Conservation (phyloP, 2,797 vertebrate species). For the Arnoldichthys spilopterus region DNA sequence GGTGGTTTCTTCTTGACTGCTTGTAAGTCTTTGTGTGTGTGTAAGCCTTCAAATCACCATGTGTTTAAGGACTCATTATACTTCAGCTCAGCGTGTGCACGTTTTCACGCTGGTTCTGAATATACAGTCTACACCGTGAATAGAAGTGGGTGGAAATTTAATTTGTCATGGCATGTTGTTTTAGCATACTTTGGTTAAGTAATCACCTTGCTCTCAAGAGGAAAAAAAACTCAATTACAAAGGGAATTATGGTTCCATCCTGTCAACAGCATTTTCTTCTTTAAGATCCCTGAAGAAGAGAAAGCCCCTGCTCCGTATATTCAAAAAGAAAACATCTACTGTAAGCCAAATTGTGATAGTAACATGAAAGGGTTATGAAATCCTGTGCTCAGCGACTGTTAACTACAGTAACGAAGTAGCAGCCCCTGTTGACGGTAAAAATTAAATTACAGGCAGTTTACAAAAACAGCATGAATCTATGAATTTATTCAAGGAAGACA, state of each 20-base stretch:
- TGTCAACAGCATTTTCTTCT: neutral
- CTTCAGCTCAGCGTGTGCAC: conserved; percentile 2
- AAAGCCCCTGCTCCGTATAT: neutral
- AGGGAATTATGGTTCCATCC: neutral
- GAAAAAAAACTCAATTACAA: neutral
- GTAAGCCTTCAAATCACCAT: neutral
- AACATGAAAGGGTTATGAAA: neutral
- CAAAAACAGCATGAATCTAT: too few relatives aligned
- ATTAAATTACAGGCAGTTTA: too few relatives aligned
- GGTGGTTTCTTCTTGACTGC: neutral
- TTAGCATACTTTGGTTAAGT: neutral
- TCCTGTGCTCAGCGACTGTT: too few relatives aligned
- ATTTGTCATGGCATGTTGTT: conserved; percentile 1
- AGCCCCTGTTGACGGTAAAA: too few relatives aligned
- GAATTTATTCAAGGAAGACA: too few relatives aligned
- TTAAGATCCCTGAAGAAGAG: neutral
- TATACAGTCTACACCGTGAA: neutral
- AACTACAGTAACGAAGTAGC: too few relatives aligned
- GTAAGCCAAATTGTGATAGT: too few relatives aligned
- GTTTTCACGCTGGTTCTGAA: neutral
- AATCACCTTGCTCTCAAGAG: neutral
- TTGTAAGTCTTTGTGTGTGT: neutral
- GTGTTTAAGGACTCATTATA: neutral
- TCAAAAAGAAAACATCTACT: neutral
- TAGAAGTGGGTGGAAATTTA: neutral